A percentile compares a stretch with the other conserved stretches of the same genome.
These are phyloP conservation scores for Corythoichthys intestinalis DNA, from an alignment of 2,113 vertebrate genomes.

Conservation along the genomic window DNA sequence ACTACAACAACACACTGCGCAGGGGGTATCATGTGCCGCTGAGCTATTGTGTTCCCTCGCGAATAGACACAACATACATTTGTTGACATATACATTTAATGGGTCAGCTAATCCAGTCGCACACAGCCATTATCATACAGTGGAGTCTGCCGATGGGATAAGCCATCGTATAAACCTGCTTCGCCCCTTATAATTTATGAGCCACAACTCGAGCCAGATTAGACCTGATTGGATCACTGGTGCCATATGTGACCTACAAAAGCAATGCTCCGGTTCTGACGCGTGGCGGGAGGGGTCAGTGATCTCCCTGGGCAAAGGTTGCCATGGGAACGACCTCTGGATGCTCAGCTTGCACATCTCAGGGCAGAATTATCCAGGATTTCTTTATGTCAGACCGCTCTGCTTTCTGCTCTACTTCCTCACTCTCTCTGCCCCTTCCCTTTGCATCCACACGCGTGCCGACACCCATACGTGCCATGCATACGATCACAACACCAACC, in stretches of 20 bases:
- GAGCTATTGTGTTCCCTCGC: conserved; percentile 9
- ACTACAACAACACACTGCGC: background rate
- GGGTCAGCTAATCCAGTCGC: conserved; percentile 40
- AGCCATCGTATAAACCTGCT: conserved; percentile 58
- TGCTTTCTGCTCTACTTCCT: conserved; percentile 76
- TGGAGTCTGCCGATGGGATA: conserved; percentile 47
- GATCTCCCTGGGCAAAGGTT: conserved; percentile 74
- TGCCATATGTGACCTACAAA: conserved; percentile 80
- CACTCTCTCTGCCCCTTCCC: conserved; percentile 29
- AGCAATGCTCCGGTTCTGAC: conserved; percentile 59
- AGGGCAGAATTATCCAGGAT: conserved; percentile 61
- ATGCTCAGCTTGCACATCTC: conserved; percentile 59
- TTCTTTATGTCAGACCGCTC: conserved; percentile 52
- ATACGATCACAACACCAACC: background rate
- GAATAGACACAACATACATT: conserved; percentile 24
- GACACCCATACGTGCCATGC: background rate
- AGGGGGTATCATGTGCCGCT: background rate
- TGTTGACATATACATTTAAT: conserved; percentile 49
- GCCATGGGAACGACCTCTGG: conserved; percentile 76
- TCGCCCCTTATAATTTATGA: conserved; percentile 66
- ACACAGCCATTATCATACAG: conserved; percentile 33
- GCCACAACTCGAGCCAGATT: conserved; percentile 72
- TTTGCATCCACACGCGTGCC: conserved; percentile 17
- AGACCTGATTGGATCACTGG: conserved; percentile 73
- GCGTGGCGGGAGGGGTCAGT: conserved; percentile 64